Conservation (phyloP, 2,888 invertebrate species). For the Limnephilus auricula region DNA sequence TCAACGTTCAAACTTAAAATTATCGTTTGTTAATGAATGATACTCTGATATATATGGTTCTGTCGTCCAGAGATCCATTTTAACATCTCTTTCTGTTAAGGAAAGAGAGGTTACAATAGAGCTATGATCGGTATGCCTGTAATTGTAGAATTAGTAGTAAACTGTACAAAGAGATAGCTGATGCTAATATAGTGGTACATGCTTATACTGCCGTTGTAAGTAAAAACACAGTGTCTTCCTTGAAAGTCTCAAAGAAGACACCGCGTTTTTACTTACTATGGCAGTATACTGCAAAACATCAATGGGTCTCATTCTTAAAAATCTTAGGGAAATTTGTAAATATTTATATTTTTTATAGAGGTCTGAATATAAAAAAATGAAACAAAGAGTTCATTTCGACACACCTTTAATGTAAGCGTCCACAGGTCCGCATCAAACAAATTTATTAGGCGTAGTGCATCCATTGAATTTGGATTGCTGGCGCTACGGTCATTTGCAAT, state of each 20-base stretch:
- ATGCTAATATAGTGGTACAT: too few species aligned
- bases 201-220: too few species aligned
- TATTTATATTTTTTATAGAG: neutral
- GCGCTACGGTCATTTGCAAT: too few species aligned
- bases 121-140: neutral
- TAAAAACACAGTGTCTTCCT: neutral
- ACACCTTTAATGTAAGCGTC: neutral
- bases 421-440: too few species aligned
- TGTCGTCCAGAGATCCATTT: neutral
- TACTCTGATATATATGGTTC: neutral
- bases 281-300: too few species aligned
- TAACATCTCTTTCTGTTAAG: neutral
- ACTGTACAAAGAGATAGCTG: neutral
- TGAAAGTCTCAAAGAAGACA: neutral
- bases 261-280: too few species aligned
- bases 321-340: neutral
- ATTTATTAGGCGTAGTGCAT: too few species aligned
- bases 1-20: slow-evolving; percentile 5
- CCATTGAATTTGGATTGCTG: too few species aligned
- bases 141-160: neutral
- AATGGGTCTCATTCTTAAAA: too few species aligned
- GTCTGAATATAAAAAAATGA: neutral
- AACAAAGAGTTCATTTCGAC: neutral
- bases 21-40: neutral
- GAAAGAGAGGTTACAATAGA: neutral